A percentile compares a stretch with the other conserved stretches of the same genome.
These are phyloP conservation scores for Monopis laevigella DNA, from an alignment of 2,888 invertebrate species.

Conservation along the genomic window DNA sequence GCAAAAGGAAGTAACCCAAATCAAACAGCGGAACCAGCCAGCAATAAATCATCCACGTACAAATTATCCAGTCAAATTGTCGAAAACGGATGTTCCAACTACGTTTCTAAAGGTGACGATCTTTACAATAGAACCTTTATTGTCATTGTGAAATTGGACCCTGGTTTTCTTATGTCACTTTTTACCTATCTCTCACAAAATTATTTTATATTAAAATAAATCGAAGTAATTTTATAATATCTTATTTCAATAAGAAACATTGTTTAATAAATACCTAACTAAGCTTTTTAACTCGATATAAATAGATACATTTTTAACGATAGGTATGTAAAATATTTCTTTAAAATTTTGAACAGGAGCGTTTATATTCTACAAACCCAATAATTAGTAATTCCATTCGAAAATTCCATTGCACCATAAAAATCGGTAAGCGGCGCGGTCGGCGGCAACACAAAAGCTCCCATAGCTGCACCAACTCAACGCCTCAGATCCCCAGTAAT, in stretches of 20 bases:
- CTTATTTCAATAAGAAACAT: too few species aligned
- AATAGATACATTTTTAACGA: too few species aligned
- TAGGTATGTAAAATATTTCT: too few species aligned
- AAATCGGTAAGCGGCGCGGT: not conserved
- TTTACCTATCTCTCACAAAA: not conserved
- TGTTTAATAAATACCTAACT: too few species aligned
- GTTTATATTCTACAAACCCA: too few species aligned
- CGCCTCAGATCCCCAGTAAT: slow-evolving; percentile 12
- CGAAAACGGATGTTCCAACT: slow-evolving; percentile 10
- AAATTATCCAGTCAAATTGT: slow-evolving; percentile 10
- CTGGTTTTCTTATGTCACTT: not conserved
- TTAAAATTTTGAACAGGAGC: too few species aligned
- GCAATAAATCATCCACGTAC: slow-evolving; percentile 3
- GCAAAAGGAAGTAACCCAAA: slow-evolving; percentile 1
- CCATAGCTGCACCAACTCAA: slow-evolving; percentile 4
- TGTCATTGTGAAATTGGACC: slow-evolving; percentile 8
- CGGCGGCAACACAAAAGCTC: slow-evolving; percentile 7
- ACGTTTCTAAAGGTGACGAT: slow-evolving; percentile 8
- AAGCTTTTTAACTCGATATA: too few species aligned
- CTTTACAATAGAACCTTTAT: slow-evolving; percentile 4
- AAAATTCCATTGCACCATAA: not conserved
- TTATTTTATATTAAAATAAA: not conserved
- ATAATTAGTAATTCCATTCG: slow-evolving; percentile 9
- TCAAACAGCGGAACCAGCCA: slow-evolving; percentile 5
- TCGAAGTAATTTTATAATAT: too few species aligned